phyloP scores from a whole-genome alignment of 2,888 invertebrate genomes.

The Macrosoma leucophasiata region DNA sequence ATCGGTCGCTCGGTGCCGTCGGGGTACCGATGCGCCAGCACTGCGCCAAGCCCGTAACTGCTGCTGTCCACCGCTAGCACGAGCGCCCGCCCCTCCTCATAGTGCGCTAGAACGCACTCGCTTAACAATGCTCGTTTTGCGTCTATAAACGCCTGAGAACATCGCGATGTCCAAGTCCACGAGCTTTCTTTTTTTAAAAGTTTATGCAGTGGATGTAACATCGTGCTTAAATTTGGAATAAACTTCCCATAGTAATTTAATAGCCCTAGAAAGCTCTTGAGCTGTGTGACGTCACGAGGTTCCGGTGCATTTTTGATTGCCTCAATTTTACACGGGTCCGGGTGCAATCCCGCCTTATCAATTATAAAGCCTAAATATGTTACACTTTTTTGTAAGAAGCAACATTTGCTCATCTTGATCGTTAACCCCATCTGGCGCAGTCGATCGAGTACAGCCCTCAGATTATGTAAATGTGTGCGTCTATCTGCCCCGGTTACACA shows the following conservation, averaged over 20 bases:
- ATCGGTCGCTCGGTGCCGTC: conserved; percentile 26
- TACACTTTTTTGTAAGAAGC: conserved; percentile 7
- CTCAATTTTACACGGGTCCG: conserved; percentile 17
- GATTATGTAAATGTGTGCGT: conserved; percentile 9
- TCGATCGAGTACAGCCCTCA: conserved; percentile 12
- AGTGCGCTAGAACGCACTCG: conserved; percentile 21
- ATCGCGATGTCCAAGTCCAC: conserved; percentile 4
- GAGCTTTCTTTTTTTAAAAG: conserved; percentile 3
- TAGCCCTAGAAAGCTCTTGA: conserved; percentile 14
- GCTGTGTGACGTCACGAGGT: conserved; percentile 18
- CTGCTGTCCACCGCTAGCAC: conserved; percentile 20
- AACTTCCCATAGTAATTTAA: conserved; percentile 8
- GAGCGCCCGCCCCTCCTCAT: conserved; percentile 18
- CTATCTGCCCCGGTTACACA: conserved; percentile 18
- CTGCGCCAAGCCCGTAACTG: conserved; percentile 22
- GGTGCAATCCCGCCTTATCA: conserved; percentile 16
- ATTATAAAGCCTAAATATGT: conserved; percentile 14
- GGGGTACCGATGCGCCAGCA: conserved; percentile 22
- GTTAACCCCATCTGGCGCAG: conserved; percentile 14
- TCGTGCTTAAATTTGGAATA: conserved; percentile 6
- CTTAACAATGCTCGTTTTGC: conserved; percentile 20
- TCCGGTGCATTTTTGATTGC: conserved; percentile 16
- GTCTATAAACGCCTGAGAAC: conserved; percentile 12
- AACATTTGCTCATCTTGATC: conserved; percentile 15
- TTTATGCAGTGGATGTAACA: conserved; percentile 5